Base-by-base conservation (phyloP, 2,113 vertebrate species). In the Mola mola region DNA sequence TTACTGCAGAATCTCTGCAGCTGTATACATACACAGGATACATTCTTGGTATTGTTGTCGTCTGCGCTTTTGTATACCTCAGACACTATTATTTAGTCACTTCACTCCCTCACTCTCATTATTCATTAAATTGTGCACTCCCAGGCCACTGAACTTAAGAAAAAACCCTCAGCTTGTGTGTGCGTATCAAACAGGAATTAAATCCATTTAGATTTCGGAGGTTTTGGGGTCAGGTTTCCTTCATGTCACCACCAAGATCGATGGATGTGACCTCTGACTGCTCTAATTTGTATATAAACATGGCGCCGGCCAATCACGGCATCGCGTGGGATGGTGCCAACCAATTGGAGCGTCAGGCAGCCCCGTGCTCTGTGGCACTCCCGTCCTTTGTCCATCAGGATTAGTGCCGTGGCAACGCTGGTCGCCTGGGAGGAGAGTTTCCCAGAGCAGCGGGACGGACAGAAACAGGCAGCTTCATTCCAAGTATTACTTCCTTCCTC, bases 331-430 rank as follows among this genome's bases (percentile, higher is more conserved):
- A 65, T 37, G 5, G 8, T 78, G 76, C 76, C 83, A 88, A 79
- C 89, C 86, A 91, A 91, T 86, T 48, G 43, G 69, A 63, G 44
- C 15, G 15, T 58, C 59, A 44, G 72, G 83, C 67, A 49, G 63
- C 74, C 81, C 77, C 84, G 51, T 83, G 79, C 66, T 87, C 83
- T 63, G 65, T 75, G 76, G 74, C 74, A 80, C 87, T 87, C 82
- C 78, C 79, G 78, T 70, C 85, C 89, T 89, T 92, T 89, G 87
- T 92, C 80, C 24, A 60, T 65, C 67, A 66, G 88, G 90, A 91
- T 92, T 92, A 92, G 76, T 74, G 84, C 89, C 85, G 78, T 89
- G 90, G 88, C 80, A 92, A 91, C 84, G 70, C 73, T 55, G 83
- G 87, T 85, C 79, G 75, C 87, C 80, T 57, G 81, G 84, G 89